Evolutionary conservation across 2,888 invertebrate genomes (phyloP).

Genomic region (Eudemis profundana): DNA sequence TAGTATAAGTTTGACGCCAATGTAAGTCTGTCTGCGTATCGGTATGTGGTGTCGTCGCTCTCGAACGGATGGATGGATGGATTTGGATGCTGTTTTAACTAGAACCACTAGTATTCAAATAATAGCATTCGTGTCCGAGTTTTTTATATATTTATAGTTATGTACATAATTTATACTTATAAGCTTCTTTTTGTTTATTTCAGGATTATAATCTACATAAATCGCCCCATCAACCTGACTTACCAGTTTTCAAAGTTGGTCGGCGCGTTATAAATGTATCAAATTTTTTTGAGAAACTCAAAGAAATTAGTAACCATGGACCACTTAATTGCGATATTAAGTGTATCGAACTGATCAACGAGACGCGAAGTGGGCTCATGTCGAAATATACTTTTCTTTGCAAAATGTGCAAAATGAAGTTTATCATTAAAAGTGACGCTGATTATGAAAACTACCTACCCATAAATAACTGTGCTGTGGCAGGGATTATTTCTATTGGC

Average conservation of each 20-base stretch:
- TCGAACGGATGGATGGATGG: too few relatives aligned
- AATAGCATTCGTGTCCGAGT: too few relatives aligned
- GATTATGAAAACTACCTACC: slow-evolving; percentile 23
- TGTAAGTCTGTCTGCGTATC: too few relatives aligned
- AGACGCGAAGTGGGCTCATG: slow-evolving; percentile 11
- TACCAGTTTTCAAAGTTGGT: neutral
- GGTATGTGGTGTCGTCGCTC: too few relatives aligned
- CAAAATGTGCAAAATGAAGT: slow-evolving; percentile 20
- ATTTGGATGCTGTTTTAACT: too few relatives aligned
- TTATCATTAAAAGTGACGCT: slow-evolving; percentile 8
- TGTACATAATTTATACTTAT: too few relatives aligned
- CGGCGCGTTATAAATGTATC: slow-evolving; percentile 18
- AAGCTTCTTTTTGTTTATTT: too few relatives aligned
- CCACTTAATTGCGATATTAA: slow-evolving; percentile 12
- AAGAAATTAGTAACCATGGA: slow-evolving; percentile 22
- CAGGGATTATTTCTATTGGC: slow-evolving; percentile 20
- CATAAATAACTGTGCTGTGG: slow-evolving; percentile 28
- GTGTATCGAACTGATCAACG: slow-evolving; percentile 12
- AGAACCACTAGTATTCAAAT: too few relatives aligned
- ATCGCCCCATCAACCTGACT: neutral
- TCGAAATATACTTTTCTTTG: slow-evolving; percentile 24
- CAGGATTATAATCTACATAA: neutral
- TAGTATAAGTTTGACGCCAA: too few relatives aligned
- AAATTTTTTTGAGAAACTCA: slow-evolving; percentile 13
- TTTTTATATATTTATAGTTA: too few relatives aligned